Percentiles rank a stretch among this genome's conserved stretches.
Conservation (phyloP, 2,888 invertebrate genomes). For the Baccha elongata region DNA sequence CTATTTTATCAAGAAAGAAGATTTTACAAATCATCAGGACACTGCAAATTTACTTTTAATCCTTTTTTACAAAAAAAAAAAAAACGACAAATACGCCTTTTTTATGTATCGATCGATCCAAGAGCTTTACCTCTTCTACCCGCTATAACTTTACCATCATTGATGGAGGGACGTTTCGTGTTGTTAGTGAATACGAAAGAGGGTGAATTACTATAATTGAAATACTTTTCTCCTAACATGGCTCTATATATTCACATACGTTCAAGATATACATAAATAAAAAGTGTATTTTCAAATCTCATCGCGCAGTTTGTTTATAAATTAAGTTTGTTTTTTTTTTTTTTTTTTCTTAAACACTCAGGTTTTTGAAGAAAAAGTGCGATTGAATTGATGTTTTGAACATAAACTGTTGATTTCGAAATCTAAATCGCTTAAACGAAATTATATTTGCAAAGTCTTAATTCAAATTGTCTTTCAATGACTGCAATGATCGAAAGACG, state of each 20-base stretch:
- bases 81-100: constrained; percentile 63
- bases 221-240: constrained; percentile 58
- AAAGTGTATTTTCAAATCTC: constrained; percentile 48
- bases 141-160: constrained; percentile 8
- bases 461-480: constrained; percentile 56
- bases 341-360: constrained; percentile 51
- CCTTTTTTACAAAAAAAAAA: constrained; percentile 8
- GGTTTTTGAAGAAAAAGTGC: constrained; percentile 9
- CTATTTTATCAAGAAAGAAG: not conserved
- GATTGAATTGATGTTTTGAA: not conserved
- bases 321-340: constrained; percentile 47
- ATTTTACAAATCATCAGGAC: not conserved
- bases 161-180: constrained; percentile 19
- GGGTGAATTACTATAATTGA: constrained; percentile 55
- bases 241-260: constrained; percentile 24
- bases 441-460: constrained; percentile 28
- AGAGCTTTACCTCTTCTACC: constrained; percentile 66
- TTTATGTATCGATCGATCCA: constrained; percentile 70
- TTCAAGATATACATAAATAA: constrained; percentile 45
- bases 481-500: constrained; percentile 8
- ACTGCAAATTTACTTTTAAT: constrained; percentile 24
- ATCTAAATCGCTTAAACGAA: not conserved
- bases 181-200: constrained; percentile 18
- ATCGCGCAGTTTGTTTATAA: constrained; percentile 65
- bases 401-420: constrained; percentile 32